phyloP scores from a whole-genome alignment of 2,113 vertebrate species.

The Amphiprion ocellaris region DNA sequence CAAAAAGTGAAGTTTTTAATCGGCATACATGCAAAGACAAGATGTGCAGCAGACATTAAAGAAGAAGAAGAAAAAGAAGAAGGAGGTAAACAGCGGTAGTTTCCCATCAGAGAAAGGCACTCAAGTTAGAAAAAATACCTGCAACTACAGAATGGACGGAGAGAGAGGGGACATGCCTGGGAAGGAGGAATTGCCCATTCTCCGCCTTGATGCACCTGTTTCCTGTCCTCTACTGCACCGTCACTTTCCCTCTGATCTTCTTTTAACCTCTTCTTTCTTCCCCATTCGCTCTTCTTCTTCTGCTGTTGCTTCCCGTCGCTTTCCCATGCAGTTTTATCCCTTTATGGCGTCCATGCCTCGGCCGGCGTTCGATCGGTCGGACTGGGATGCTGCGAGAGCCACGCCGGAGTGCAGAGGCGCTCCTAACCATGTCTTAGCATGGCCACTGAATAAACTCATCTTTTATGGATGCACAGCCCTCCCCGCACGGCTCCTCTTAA shows the following conservation, averaged over 20 bases:
- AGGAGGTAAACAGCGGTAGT: slow-evolving; percentile 35
- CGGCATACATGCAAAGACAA: not conserved
- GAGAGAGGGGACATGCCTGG: slow-evolving; percentile 83
- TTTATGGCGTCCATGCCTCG: slow-evolving; percentile 52
- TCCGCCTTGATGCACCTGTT: slow-evolving; percentile 71
- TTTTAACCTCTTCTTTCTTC: slow-evolving; percentile 38
- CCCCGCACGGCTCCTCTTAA: slow-evolving; percentile 74
- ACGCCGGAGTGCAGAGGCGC: slow-evolving; percentile 66
- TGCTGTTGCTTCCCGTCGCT: slow-evolving; percentile 6
- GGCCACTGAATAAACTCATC: slow-evolving; percentile 77
- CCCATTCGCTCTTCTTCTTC: slow-evolving; percentile 15
- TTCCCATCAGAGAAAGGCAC: slow-evolving; percentile 69
- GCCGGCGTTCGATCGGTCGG: slow-evolving; percentile 6
- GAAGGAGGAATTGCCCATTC: slow-evolving; percentile 84
- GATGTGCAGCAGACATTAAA: slow-evolving; percentile 23
- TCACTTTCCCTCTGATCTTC: slow-evolving; percentile 53
- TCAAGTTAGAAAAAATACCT: slow-evolving; percentile 82
- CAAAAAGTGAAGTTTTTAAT: too few species aligned
- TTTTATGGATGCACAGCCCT: slow-evolving; percentile 75
- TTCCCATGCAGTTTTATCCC: slow-evolving; percentile 33
- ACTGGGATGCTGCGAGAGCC: slow-evolving; percentile 52
- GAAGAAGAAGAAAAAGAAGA: not conserved
- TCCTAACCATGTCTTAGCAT: slow-evolving; percentile 62
- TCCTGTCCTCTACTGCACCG: slow-evolving; percentile 54
- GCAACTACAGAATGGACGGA: slow-evolving; percentile 79